A percentile compares a stretch with the other conserved stretches of the same genome.
Evolutionary conservation across 2,797 vertebrate genomes (phyloP).

Genomic region (Salmo trutta): DNA sequence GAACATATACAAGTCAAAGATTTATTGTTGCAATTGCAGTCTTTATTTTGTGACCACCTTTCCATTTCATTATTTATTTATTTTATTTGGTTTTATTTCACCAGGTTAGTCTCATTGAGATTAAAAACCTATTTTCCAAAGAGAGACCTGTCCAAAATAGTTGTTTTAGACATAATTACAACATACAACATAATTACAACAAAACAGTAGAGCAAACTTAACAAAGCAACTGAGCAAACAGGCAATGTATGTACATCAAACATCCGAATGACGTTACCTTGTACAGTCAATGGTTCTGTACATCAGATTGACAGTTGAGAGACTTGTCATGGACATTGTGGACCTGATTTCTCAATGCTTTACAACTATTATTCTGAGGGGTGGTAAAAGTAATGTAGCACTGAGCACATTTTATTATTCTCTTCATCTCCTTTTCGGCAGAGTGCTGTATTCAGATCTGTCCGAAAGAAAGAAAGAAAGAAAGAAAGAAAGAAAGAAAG

Average conservation of each 20-base stretch:
- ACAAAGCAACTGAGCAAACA: background rate
- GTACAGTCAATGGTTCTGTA: background rate
- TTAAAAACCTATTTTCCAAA: no score
- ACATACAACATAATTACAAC: no score
- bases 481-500: background rate
- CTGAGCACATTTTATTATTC: background rate
- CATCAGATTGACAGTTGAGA: background rate
- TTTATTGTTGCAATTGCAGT: background rate
- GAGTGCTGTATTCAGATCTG: background rate
- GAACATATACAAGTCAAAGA: background rate
- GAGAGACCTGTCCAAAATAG: no score
- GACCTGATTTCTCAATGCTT: background rate
- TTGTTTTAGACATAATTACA: no score
- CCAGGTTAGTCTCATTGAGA: no score
- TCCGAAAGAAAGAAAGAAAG: background rate
- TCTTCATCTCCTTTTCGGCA: background rate
- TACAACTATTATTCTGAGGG: background rate
- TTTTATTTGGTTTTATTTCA: background rate
- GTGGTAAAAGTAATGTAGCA: background rate
- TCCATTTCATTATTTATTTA: background rate
- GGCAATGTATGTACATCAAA: background rate
- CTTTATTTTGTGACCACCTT: background rate
- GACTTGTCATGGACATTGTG: background rate
- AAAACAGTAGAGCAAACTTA: background rate
- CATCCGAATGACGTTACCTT: background rate